These are phyloP conservation scores for Tetraneura akinire DNA, from an alignment of 1,140 invertebrate genomes.

Conservation along the genomic window DNA sequence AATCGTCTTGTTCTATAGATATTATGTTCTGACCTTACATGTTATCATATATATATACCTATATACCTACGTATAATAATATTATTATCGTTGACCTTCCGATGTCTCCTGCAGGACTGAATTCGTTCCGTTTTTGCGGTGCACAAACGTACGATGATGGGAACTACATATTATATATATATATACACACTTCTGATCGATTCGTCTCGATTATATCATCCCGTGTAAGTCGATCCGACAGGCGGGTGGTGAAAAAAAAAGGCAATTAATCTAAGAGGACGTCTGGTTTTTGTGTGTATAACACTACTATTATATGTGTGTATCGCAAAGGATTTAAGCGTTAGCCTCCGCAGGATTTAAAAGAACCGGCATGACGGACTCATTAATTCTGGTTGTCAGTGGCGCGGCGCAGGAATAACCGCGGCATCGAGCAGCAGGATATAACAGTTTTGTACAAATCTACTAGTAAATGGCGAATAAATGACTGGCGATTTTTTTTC, in stretches of 20 bases:
- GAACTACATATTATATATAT: too few relatives aligned
- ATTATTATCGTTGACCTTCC: too few relatives aligned
- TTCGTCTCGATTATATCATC: conserved; percentile 11
- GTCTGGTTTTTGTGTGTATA: conserved; percentile 23
- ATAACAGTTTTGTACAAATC: conserved; percentile 22
- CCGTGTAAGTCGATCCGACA: neutral
- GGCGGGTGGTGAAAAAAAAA: neutral
- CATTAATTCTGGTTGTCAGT: conserved; percentile 48
- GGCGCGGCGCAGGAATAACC: conserved; percentile 4
- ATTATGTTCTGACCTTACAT: too few relatives aligned
- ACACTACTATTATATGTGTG: too few relatives aligned
- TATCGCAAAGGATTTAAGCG: conserved; percentile 43
- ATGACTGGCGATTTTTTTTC: conserved; percentile 50
- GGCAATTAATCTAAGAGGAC: conserved; percentile 49
- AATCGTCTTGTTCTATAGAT: too few relatives aligned
- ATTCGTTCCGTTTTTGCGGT: too few relatives aligned
- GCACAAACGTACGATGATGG: too few relatives aligned
- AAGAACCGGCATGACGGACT: conserved; percentile 49
- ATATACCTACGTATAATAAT: too few relatives aligned
- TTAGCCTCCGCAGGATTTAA: conserved; percentile 35
- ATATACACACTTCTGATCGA: neutral
- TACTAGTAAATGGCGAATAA: conserved; percentile 42
- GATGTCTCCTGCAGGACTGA: too few relatives aligned
- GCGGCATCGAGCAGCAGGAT: neutral
- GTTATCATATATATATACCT: too few relatives aligned